These are phyloP conservation scores for Aurelia aurita DNA, from an alignment of 30 jellyfish, hydroid and myxozoan species.

Conservation along the genomic window DNA sequence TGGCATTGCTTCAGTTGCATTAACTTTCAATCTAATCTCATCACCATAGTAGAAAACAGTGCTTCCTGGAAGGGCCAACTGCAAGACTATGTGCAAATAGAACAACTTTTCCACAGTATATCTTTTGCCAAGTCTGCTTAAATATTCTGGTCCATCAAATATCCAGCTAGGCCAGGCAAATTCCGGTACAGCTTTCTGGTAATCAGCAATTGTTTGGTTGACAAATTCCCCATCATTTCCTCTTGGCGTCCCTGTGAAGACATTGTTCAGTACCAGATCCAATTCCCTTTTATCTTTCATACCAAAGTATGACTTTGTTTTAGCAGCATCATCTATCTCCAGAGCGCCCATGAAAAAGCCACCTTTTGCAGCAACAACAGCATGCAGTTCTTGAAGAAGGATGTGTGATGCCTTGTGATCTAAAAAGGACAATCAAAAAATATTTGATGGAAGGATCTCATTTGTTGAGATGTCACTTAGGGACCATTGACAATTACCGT, in stretches of 20 bases:
- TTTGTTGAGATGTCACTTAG: too few relatives aligned
- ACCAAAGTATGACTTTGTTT: slow-evolving; percentile 46
- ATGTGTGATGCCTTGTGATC: slow-evolving; percentile 65
- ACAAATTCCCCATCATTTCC: slow-evolving; percentile 1
- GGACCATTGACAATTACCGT: too few relatives aligned
- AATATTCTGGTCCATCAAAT: slow-evolving; percentile 49
- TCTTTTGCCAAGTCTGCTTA: slow-evolving; percentile 28
- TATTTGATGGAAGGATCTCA: too few relatives aligned
- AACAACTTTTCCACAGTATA: not conserved
- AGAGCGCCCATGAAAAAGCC: slow-evolving; percentile 60
- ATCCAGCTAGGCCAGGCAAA: slow-evolving; percentile 80
- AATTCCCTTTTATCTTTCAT: slow-evolving; percentile 43
- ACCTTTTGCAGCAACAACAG: slow-evolving; percentile 38
- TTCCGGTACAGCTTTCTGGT: slow-evolving; percentile 30
- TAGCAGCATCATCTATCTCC: slow-evolving; percentile 19
- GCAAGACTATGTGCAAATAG: slow-evolving; percentile 34
- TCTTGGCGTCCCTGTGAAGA: slow-evolving; percentile 30
- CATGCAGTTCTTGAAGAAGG: slow-evolving; percentile 31
- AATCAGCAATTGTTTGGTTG: slow-evolving; percentile 21
- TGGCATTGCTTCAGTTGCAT: slow-evolving; percentile 45
- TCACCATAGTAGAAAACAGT: slow-evolving; percentile 74
- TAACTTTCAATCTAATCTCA: slow-evolving; percentile 51
- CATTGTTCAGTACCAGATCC: slow-evolving; percentile 54
- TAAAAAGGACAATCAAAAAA: not conserved
- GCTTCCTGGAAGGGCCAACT: slow-evolving; percentile 65